Conservation (phyloP, 2,113 vertebrate species). For the Eulacestoma nigropectus region DNA sequence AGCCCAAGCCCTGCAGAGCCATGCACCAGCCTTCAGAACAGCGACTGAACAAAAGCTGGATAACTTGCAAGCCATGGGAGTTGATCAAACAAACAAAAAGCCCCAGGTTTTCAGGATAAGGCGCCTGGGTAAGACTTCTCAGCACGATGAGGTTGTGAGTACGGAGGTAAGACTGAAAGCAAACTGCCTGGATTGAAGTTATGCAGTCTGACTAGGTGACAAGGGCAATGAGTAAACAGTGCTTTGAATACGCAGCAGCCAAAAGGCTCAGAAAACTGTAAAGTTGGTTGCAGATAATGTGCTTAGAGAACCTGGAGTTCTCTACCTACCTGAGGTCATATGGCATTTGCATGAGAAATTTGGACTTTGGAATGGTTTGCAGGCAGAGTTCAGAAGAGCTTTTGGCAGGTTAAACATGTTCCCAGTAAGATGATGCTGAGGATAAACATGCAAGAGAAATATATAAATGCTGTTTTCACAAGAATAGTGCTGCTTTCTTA, state of each 20-base stretch:
- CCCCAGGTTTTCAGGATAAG: constrained; percentile 12
- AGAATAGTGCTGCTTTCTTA: constrained; percentile 3
- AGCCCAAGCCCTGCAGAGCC: not conserved
- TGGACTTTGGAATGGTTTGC: not conserved
- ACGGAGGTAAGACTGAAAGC: constrained; percentile 31
- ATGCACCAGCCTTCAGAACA: not conserved
- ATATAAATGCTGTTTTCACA: not conserved
- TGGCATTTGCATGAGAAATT: not conserved
- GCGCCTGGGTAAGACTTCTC: constrained; percentile 1
- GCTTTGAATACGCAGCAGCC: not conserved
- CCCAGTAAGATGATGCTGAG: constrained; percentile 14
- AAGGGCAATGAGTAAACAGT: not conserved
- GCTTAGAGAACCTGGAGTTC: not conserved
- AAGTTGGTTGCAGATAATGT: not conserved
- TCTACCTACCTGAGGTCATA: not conserved
- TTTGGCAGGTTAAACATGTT: not conserved
- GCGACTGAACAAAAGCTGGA: not conserved
- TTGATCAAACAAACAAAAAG: constrained; percentile 16
- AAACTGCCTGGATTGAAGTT: not conserved
- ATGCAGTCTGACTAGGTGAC: not conserved
- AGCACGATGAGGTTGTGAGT: constrained; percentile 18
- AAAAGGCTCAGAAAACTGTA: not conserved
- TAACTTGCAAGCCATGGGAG: not conserved
- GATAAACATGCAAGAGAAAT: not conserved
- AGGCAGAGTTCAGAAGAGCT: not conserved